phyloP scores from a whole-genome alignment of 2,113 vertebrate genomes.

The Butastur rufipennis region DNA sequence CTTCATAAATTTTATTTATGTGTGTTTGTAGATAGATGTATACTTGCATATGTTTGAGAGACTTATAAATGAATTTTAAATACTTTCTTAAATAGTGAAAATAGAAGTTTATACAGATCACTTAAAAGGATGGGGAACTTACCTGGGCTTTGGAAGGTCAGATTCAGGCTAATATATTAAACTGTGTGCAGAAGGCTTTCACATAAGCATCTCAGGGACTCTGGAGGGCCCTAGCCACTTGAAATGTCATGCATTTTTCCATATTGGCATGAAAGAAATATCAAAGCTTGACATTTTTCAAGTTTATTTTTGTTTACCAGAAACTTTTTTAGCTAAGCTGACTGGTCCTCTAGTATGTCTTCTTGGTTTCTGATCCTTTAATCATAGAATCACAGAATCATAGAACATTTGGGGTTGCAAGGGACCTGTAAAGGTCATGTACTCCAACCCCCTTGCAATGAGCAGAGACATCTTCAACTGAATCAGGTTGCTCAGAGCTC shows the following conservation, averaged over 20 bases:
- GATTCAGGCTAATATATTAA: neutral
- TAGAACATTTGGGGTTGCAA: neutral
- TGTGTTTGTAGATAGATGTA: neutral
- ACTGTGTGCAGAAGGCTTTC: neutral
- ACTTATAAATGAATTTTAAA: neutral
- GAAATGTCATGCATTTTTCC: neutral
- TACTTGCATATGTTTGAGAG: neutral
- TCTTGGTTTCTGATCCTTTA: neutral
- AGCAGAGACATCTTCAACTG: too few relatives aligned
- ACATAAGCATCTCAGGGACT: neutral
- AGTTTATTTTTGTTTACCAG: neutral
- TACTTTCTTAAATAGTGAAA: neutral
- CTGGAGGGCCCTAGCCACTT: neutral
- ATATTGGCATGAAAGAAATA: neutral
- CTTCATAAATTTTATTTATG: neutral
- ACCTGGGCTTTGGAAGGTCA: rapidly evolving
- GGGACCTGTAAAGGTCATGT: neutral
- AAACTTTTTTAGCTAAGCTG: neutral
- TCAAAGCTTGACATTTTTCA: neutral
- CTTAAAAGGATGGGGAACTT: neutral
- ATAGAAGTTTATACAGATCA: neutral
- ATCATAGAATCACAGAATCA: neutral
- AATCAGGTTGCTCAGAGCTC: too few relatives aligned
- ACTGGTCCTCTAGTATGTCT: too few relatives aligned
- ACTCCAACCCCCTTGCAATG: too few relatives aligned